Evolutionary conservation across 1,140 invertebrate genomes (phyloP).

Genomic region (Solenopsis fugax): DNA sequence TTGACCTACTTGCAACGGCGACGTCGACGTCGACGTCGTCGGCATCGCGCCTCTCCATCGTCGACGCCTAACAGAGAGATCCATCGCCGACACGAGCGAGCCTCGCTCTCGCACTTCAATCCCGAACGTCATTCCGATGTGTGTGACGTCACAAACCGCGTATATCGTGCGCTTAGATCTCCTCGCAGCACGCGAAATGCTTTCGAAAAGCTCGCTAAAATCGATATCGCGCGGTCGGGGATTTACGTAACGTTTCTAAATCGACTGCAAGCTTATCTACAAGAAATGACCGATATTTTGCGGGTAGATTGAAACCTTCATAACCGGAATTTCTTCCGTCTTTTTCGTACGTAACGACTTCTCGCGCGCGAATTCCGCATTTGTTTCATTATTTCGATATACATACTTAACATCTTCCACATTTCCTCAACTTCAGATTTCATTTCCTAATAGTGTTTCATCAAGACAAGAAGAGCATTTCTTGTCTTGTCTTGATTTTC

Average conservation of each 20-base stretch:
- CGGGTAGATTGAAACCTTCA: neutral
- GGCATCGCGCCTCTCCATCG: constrained; percentile 7
- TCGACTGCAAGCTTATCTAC: neutral
- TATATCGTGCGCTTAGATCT: constrained; percentile 15
- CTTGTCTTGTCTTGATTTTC: no score
- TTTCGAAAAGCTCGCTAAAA: constrained; percentile 23
- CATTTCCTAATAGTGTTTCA: no score
- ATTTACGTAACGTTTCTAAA: neutral
- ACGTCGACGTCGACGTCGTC: constrained; percentile 53
- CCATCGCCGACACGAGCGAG: constrained; percentile 1
- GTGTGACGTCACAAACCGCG: constrained; percentile 37
- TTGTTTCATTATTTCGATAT: neutral
- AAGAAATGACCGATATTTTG: neutral
- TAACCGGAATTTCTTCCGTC: neutral
- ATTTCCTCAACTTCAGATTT: neutral
- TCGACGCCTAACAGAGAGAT: constrained; percentile 26
- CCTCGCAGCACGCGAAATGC: no score
- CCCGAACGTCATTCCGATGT: constrained; percentile 24
- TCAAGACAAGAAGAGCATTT: no score
- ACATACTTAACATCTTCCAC: neutral
- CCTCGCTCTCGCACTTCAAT: constrained; percentile 26
- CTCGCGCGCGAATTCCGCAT: neutral
- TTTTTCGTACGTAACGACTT: neutral
- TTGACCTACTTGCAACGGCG: constrained; percentile 69
- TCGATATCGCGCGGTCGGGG: constrained; percentile 5